Evolutionary conservation across 2,888 invertebrate genomes (phyloP), one percentile per base, ranked within the genome.

Genomic region (Polia nebulosa): DNA sequence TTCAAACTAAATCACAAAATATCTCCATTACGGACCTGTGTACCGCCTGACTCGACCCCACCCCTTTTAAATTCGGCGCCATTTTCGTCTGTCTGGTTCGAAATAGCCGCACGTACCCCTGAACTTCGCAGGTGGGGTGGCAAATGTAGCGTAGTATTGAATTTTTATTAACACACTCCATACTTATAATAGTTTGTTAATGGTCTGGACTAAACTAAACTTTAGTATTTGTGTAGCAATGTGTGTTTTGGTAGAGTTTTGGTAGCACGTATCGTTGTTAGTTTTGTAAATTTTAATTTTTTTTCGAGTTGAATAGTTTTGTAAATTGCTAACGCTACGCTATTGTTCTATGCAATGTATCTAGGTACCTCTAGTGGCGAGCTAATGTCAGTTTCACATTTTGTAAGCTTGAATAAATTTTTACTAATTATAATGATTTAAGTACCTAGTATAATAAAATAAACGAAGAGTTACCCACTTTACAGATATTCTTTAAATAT

Each of bases 21-120:
- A 74, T 68, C 60, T 64, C 52, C 53, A 68, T 63, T 49, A 44
- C 13, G 22, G 49, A 32, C 13, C 53, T 47, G 27, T 66, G 63
- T 67, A 53, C 66, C 64, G 9, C 17, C 32, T 58, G 29, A 62
- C 44, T 44, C 56, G 49, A 71, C 51, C 58, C 72, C 68, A 56
- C 74, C 72, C 71, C 56, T 66, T 77, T 71, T 53, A 67, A 63
- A 74, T 57, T 34, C 74, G 60, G 66, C 83, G 80, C 82, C 81
- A 86, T 87, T 81, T 85, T 82, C 70, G 73, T 61, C 74, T 73
- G 88, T 85, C 87, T 88, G 85, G 77, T 80, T 80, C 68, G 71
- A 86, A 88, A 88, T 87, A 87, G 81, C 80, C 76, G 47, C 74
- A 75, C 76, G 74, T 76, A 79, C 80, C 68, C 72, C 62, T 80